These are phyloP conservation scores for Oxyruncus cristatus DNA, from an alignment of 2,113 vertebrate species.

Conservation along the genomic window DNA sequence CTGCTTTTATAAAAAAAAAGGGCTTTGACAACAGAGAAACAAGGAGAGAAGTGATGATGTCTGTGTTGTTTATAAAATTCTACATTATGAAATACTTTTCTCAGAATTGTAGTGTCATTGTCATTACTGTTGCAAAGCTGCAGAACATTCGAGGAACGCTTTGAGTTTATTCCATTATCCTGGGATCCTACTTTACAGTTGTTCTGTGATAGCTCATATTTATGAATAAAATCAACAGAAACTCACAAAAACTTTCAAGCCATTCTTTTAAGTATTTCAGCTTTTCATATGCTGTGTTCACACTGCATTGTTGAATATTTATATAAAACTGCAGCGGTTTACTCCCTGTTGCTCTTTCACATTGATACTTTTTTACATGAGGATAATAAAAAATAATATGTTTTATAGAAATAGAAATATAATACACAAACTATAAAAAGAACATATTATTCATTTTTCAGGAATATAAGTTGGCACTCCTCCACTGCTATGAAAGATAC, in stretches of 20 bases:
- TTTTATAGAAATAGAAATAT: not conserved
- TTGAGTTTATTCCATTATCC: not conserved
- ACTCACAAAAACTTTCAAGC: not conserved
- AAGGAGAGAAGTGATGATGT: not conserved
- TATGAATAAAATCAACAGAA: not conserved
- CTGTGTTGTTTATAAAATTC: not conserved
- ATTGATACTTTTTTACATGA: not conserved
- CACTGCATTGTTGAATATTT: not conserved
- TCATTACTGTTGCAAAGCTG: not conserved
- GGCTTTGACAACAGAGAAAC: not conserved
- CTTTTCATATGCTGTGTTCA: not conserved
- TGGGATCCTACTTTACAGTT: not conserved
- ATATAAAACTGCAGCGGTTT: not conserved
- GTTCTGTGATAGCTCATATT: not conserved
- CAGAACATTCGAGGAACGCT: not conserved
- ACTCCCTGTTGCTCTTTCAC: not conserved
- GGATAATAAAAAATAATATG: not conserved
- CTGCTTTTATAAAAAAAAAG: not conserved
- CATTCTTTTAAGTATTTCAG: not conserved
- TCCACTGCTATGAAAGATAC: slow-evolving; percentile 86
- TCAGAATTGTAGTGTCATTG: not conserved
- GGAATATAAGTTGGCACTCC: slow-evolving; percentile 86
- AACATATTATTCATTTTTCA: slow-evolving; percentile 42
- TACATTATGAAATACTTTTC: not conserved
- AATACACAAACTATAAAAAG: not conserved